These are phyloP conservation scores for Bombylius discolor DNA, from an alignment of 2,888 invertebrate genomes.

Conservation along the genomic window DNA sequence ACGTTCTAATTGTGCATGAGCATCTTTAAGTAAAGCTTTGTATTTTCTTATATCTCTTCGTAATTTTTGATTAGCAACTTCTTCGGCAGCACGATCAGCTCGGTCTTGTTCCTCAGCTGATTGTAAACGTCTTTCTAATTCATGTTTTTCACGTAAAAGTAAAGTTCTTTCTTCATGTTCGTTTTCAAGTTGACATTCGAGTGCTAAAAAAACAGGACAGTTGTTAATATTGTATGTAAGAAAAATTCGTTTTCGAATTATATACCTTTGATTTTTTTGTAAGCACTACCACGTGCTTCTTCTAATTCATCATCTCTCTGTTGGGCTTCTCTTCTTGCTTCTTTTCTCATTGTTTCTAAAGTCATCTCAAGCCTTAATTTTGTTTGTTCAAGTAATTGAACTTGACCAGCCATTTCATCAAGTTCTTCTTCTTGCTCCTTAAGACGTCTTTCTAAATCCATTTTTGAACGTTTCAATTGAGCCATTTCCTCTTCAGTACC, in stretches of 20 bases:
- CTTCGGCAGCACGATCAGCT: slow-evolving; percentile 56
- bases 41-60: slow-evolving; percentile 80
- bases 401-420: slow-evolving; percentile 87
- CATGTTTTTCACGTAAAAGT: slow-evolving; percentile 77
- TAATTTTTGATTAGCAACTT: slow-evolving; percentile 56
- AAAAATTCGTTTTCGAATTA: neutral
- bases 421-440: slow-evolving; percentile 89
- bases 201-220: slow-evolving; percentile 41
- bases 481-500: slow-evolving; percentile 79
- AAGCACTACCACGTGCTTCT: slow-evolving; percentile 75
- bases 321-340: slow-evolving; percentile 76
- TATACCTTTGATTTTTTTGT: slow-evolving; percentile 81
- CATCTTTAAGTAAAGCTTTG: slow-evolving; percentile 78
- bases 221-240: neutral
- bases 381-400: slow-evolving; percentile 78
- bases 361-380: slow-evolving; percentile 89
- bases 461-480: slow-evolving; percentile 65
- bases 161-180: slow-evolving; percentile 86
- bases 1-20: slow-evolving; percentile 81
- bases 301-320: slow-evolving; percentile 89
- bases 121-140: slow-evolving; percentile 73
- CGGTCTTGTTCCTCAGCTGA: slow-evolving; percentile 65
- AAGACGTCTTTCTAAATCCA: slow-evolving; percentile 73
- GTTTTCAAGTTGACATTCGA: slow-evolving; percentile 83
- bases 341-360: slow-evolving; percentile 81